A percentile compares a stretch with the other conserved stretches of the same genome.
phyloP scores from a whole-genome alignment of 2,888 invertebrate species.

The Unio delphinus region DNA sequence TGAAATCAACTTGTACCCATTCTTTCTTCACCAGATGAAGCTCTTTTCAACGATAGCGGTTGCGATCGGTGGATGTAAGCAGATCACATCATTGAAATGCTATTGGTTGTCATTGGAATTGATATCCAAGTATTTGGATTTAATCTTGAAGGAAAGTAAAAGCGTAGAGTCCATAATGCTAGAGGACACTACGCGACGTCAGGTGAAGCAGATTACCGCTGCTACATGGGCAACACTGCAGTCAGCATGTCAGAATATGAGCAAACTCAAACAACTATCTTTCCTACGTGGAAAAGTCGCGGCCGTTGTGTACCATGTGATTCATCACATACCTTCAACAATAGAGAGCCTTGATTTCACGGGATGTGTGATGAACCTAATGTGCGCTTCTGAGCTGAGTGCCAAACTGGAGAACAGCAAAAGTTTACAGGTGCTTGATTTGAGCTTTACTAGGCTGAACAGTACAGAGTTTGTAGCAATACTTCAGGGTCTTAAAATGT shows the following conservation, averaged over 20 bases:
- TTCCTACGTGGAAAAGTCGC: conserved; percentile 49
- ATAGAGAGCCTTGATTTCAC: conserved; percentile 46
- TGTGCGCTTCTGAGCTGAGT: conserved; percentile 56
- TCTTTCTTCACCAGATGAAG: conserved; percentile 41
- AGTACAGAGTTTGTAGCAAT: conserved; percentile 56
- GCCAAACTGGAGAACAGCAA: conserved; percentile 47
- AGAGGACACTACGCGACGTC: conserved; percentile 31
- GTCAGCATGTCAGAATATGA: conserved; percentile 51
- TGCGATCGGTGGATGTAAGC: conserved; percentile 36
- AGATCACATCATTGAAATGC: conserved; percentile 47
- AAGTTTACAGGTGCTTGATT: conserved; percentile 32
- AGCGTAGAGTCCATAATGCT: conserved; percentile 42
- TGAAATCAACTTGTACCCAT: conserved; percentile 55
- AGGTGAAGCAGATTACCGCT: conserved; percentile 42
- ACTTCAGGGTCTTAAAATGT: conserved; percentile 55
- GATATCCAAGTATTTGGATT: conserved; percentile 51
- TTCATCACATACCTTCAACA: conserved; percentile 54
- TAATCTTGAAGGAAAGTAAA: conserved; percentile 33
- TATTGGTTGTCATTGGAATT: conserved; percentile 55
- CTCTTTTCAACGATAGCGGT: conserved; percentile 46
- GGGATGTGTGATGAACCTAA: conserved; percentile 53
- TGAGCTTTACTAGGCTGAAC: conserved; percentile 46
- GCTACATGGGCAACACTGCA: conserved; percentile 60
- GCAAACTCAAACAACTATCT: conserved; percentile 39
- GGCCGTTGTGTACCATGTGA: conserved; percentile 55